phyloP scores from a whole-genome alignment of 2,113 vertebrate species.

The Anas platyrhynchos region DNA sequence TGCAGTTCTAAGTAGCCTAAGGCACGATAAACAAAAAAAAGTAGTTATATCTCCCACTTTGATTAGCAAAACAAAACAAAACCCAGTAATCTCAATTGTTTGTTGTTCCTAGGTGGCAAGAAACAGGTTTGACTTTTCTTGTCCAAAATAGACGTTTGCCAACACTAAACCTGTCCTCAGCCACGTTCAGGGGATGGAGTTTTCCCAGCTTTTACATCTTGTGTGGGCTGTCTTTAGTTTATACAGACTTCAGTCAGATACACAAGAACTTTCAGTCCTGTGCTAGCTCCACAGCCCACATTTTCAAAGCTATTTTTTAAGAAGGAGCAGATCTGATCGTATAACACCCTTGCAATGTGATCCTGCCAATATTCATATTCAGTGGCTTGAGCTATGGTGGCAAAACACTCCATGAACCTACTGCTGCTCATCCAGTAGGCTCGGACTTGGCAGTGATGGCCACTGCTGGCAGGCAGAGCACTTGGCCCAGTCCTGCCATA shows the following conservation, averaged over 20 bases:
- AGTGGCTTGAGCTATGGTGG: not conserved
- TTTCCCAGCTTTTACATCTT: not conserved
- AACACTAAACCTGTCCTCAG: not conserved
- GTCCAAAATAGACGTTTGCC: not conserved
- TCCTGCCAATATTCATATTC: not conserved
- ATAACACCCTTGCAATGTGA: not conserved
- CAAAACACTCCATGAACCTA: slow-evolving; percentile 2
- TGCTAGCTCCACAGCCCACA: not conserved
- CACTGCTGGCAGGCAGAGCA: not conserved
- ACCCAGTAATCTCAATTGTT: not conserved
- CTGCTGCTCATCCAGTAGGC: not conserved
- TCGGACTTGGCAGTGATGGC: not conserved
- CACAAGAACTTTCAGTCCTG: not conserved
- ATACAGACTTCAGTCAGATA: not conserved
- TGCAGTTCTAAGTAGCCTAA: not conserved
- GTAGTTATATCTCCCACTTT: not conserved
- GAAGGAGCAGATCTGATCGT: not conserved
- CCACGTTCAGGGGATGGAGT: not conserved
- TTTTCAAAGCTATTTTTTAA: not conserved
- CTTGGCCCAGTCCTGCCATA: not conserved
- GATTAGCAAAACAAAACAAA: not conserved
- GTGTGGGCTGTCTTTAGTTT: not conserved
- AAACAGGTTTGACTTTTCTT: not conserved
- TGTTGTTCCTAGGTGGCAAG: not conserved
- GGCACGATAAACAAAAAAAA: not conserved